phyloP scores from a whole-genome alignment of 1,140 invertebrate genomes.

The Eriocheir sinensis region DNA sequence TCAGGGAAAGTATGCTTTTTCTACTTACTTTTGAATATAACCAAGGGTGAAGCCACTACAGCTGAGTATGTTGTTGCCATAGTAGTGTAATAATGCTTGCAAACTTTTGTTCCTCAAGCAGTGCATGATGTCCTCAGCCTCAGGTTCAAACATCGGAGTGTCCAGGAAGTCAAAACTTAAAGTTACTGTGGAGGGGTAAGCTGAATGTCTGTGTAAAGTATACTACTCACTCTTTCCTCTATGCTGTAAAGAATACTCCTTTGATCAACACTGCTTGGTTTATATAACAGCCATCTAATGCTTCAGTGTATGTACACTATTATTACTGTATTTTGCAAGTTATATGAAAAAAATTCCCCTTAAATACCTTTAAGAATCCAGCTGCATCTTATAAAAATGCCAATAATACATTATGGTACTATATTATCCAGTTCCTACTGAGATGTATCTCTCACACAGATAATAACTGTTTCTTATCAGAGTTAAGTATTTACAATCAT shows the following conservation, averaged over 20 bases:
- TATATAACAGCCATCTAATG: neutral
- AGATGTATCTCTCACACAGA: neutral
- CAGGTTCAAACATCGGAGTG: neutral
- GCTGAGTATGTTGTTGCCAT: neutral
- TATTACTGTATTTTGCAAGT: neutral
- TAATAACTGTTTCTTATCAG: no score
- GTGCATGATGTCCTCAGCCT: conserved; percentile 45
- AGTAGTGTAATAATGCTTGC: neutral
- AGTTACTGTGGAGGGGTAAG: conserved; percentile 36
- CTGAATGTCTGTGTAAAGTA: neutral
- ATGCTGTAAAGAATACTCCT: neutral
- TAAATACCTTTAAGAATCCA: neutral
- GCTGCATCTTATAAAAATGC: no score
- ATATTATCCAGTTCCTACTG: neutral
- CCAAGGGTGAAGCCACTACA: neutral
- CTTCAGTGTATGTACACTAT: neutral
- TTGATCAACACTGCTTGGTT: neutral
- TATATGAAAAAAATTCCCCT: neutral
- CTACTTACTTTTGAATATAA: neutral
- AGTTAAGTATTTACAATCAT: no score
- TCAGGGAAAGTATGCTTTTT: conserved; percentile 10
- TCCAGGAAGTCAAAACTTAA: conserved; percentile 37
- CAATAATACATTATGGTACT: neutral
- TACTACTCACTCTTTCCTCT: neutral
- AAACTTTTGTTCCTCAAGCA: conserved; percentile 18